Evolutionary conservation across 2,113 vertebrate genomes (phyloP).

Genomic region (Cryptomyrus ogoouensis): DNA sequence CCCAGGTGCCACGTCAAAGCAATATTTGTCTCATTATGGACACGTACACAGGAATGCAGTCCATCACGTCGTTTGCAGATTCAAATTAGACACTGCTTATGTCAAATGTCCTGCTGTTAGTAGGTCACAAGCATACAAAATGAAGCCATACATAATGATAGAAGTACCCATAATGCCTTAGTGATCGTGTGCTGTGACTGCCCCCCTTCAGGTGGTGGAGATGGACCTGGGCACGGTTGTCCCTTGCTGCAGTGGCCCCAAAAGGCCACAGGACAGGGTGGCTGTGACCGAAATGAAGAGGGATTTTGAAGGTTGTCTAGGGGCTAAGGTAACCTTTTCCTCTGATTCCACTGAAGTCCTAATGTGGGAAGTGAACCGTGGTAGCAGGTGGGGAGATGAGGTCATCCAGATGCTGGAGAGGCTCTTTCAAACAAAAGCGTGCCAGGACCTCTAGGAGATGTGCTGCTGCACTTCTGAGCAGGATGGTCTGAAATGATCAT

Average conservation of each 20-base stretch:
- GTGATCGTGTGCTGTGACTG: conserved; percentile 7
- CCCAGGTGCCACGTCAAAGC: conserved; percentile 65
- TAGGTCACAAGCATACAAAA: not conserved
- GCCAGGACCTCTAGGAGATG: not conserved
- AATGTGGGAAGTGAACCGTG: not conserved
- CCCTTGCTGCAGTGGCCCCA: conserved; percentile 93
- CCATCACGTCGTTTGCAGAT: not conserved
- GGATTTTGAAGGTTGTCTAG: conserved; percentile 83
- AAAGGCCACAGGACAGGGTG: conserved; percentile 90
- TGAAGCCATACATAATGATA: not conserved
- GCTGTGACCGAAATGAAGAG: conserved; percentile 82
- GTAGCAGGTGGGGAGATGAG: not conserved
- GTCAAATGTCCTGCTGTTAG: not conserved
- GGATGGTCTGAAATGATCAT: not conserved
- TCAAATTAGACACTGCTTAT: not conserved
- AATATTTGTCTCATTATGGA: not conserved
- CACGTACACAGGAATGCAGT: not conserved
- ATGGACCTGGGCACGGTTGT: conserved; percentile 80
- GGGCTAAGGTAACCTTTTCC: conserved; percentile 68
- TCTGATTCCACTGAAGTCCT: not conserved
- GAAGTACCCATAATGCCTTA: not conserved
- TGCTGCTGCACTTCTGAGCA: not conserved
- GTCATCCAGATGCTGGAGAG: not conserved
- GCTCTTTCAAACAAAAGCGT: not conserved
- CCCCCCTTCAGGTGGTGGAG: conserved; percentile 61